A percentile compares a stretch with the other conserved stretches of the same genome.
Conservation (phyloP, 2,113 vertebrate species). For the Polypterus senegalus region DNA sequence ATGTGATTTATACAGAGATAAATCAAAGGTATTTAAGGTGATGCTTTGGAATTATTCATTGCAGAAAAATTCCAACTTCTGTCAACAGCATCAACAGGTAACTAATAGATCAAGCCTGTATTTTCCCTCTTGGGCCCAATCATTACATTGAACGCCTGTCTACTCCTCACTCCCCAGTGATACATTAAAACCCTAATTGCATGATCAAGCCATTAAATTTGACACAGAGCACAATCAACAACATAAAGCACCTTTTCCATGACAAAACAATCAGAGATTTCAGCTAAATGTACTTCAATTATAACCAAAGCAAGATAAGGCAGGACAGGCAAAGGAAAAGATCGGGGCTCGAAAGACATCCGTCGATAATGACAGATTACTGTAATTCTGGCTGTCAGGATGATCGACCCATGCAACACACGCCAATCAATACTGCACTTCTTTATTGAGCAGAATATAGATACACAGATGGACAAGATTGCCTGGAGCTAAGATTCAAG, state of each 20-base stretch:
- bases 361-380: slow-evolving; percentile 99
- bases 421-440: slow-evolving; percentile 87
- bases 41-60: slow-evolving; percentile 43
- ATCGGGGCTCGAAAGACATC: slow-evolving; percentile 65
- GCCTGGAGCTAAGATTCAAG: slow-evolving; percentile 55
- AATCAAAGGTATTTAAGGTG: slow-evolving; percentile 45
- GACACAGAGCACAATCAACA: slow-evolving; percentile 35
- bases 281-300: slow-evolving; percentile 54
- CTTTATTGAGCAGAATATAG: slow-evolving; percentile 62
- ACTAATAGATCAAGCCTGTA: slow-evolving; percentile 44
- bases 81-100: slow-evolving; percentile 41
- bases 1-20: slow-evolving; percentile 26
- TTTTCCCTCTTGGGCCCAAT: slow-evolving; percentile 27
- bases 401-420: slow-evolving; percentile 87
- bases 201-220: slow-evolving; percentile 54
- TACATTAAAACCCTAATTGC: slow-evolving; percentile 50
- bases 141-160: slow-evolving; percentile 34
- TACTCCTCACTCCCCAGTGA: slow-evolving; percentile 32
- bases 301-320: slow-evolving; percentile 39
- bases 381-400: slow-evolving; percentile 96
- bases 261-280: slow-evolving; percentile 43
- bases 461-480: slow-evolving; percentile 53
- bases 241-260: slow-evolving; percentile 34
- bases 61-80: slow-evolving; percentile 28
- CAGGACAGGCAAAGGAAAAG: slow-evolving; percentile 49